Evolutionary conservation across 2,888 invertebrate species (phyloP).

Genomic region (Melolontha melolontha): DNA sequence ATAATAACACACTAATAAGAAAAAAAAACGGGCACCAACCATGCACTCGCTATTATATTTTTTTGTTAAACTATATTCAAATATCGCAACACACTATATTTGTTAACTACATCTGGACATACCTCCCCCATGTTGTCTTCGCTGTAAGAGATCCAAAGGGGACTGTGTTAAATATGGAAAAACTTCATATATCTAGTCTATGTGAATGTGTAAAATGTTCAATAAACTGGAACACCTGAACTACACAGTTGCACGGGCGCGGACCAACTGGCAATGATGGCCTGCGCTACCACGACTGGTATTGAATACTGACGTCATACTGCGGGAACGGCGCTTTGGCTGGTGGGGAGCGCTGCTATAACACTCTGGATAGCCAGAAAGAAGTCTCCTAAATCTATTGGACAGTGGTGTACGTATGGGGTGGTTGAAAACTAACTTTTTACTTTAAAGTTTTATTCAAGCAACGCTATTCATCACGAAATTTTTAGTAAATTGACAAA

Average conservation of each 20-base stretch:
- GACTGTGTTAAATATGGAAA: slow-evolving; percentile 42
- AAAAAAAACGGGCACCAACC: slow-evolving; percentile 28
- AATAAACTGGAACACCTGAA: slow-evolving; percentile 62
- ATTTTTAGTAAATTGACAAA: too few species aligned
- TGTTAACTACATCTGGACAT: slow-evolving; percentile 49
- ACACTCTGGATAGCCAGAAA: slow-evolving; percentile 53
- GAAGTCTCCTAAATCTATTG: slow-evolving; percentile 23
- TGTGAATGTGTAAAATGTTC: slow-evolving; percentile 34
- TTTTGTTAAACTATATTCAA: not conserved
- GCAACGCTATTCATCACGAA: too few species aligned
- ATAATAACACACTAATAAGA: slow-evolving; percentile 26
- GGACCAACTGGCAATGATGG: slow-evolving; percentile 71
- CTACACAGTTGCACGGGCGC: slow-evolving; percentile 74
- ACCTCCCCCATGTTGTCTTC: slow-evolving; percentile 62
- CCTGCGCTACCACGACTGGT: slow-evolving; percentile 64
- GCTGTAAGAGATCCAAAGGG: slow-evolving; percentile 43
- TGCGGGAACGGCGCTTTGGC: slow-evolving; percentile 68
- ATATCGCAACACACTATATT: slow-evolving; percentile 16
- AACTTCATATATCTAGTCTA: slow-evolving; percentile 42
- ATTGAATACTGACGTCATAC: slow-evolving; percentile 75
- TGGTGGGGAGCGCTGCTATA: slow-evolving; percentile 48
- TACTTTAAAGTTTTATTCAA: too few species aligned
- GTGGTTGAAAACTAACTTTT: too few species aligned
- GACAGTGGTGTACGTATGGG: too few species aligned
- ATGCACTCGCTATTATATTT: slow-evolving; percentile 32